Conservation (phyloP, 2,113 vertebrate genomes). For the Oncorhynchus masou region DNA sequence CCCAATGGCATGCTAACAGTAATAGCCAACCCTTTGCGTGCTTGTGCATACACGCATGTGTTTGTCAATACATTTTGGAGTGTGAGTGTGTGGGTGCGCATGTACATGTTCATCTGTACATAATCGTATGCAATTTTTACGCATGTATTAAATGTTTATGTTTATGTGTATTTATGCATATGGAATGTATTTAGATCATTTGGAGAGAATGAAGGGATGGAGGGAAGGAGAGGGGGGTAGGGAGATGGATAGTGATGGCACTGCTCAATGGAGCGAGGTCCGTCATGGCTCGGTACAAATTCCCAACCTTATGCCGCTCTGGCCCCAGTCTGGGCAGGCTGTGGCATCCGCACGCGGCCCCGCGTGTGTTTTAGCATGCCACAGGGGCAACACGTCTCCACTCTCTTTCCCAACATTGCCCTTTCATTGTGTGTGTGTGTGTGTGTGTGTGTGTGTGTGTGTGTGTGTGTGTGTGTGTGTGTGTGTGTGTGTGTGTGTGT, state of each 20-base stretch:
- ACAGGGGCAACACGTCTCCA: neutral
- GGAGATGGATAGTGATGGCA: constrained; percentile 13
- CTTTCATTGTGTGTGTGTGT: neutral
- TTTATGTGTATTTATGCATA: neutral
- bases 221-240: neutral
- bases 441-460: no score
- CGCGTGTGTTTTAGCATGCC: constrained; percentile 9
- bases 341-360: neutral
- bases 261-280: neutral
- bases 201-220: neutral
- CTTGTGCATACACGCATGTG: constrained; percentile 6
- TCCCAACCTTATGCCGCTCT: constrained; percentile 27
- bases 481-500: neutral
- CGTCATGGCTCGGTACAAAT: constrained; percentile 12
- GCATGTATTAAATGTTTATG: neutral
- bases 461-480: neutral
- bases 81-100: neutral
- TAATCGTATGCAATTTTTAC: neutral
- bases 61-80: neutral
- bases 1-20: constrained; percentile 12
- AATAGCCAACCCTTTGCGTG: constrained; percentile 2
- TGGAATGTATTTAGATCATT: neutral
- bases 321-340: constrained; percentile 12
- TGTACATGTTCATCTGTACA: neutral
- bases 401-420: neutral